These are phyloP conservation scores for Fragum fragum DNA, from an alignment of 2,888 invertebrate species.

Conservation along the genomic window DNA sequence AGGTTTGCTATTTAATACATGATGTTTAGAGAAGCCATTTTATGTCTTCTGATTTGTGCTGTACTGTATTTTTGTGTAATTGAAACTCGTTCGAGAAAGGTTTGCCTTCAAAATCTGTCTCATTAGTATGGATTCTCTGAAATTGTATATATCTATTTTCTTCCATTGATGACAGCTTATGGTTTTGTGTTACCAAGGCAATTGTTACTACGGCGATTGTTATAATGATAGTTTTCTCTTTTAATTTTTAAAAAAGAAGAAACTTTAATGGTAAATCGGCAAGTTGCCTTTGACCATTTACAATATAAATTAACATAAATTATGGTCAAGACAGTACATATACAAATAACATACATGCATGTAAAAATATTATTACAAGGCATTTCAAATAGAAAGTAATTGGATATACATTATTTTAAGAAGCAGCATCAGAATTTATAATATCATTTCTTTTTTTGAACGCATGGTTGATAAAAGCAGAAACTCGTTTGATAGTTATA, in stretches of 20 bases:
- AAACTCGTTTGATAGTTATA: too few species aligned
- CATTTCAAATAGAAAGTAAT: too few species aligned
- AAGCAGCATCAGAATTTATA: too few species aligned
- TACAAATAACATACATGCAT: too few species aligned
- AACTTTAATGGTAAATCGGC: too few species aligned
- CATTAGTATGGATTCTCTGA: conserved; percentile 25
- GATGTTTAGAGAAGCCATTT: conserved; percentile 22
- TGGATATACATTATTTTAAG: too few species aligned
- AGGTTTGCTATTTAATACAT: conserved; percentile 1
- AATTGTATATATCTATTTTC: conserved; percentile 26
- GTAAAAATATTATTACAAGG: too few species aligned
- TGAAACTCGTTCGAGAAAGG: conserved; percentile 8
- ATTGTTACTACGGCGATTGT: conserved; percentile 10
- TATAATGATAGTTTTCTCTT: conserved; percentile 2
- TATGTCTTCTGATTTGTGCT: not conserved
- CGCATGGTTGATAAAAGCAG: too few species aligned
- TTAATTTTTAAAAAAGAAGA: not conserved
- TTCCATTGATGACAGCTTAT: conserved; percentile 14
- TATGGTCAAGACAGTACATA: too few species aligned
- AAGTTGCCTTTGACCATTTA: too few species aligned
- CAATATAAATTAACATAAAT: too few species aligned
- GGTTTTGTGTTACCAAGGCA: conserved; percentile 15
- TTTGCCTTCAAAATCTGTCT: conserved; percentile 26
- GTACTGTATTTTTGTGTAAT: conserved; percentile 19
- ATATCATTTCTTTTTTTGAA: too few species aligned